Conservation (phyloP, 1,140 invertebrate genomes). For the Drosophila ficusphila region DNA sequence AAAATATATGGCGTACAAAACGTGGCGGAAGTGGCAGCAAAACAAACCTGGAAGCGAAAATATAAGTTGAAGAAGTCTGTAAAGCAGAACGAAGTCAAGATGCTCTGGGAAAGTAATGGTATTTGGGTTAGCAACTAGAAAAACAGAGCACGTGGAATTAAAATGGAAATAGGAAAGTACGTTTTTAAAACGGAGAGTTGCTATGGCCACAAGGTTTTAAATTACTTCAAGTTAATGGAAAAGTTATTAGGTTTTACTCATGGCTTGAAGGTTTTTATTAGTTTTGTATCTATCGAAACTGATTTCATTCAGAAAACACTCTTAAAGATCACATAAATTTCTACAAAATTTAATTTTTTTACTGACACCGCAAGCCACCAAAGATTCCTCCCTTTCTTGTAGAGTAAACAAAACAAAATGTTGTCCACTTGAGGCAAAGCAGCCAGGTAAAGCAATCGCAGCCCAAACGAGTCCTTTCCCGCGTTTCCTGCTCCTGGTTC, state of each 20-base stretch:
- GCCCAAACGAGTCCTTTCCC: constrained; percentile 45
- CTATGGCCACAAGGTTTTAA: too few species aligned
- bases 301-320: too few species aligned
- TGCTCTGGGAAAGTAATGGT: not conserved
- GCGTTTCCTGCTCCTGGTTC: not conserved
- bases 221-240: too few species aligned
- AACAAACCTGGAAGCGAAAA: constrained; percentile 55
- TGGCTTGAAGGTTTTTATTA: too few species aligned
- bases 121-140: not conserved
- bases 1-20: constrained; percentile 59
- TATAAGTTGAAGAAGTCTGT: constrained; percentile 22
- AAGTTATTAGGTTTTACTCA: too few species aligned
- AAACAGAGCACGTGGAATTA: too few species aligned
- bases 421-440: constrained; percentile 64
- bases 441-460: constrained; percentile 35
- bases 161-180: too few species aligned
- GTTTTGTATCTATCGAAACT: too few species aligned
- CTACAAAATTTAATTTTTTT: too few species aligned
- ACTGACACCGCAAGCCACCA: too few species aligned
- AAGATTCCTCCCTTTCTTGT: not conserved
- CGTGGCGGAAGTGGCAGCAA: constrained; percentile 73
- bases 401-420: constrained; percentile 60
- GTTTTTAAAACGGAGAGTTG: too few species aligned
- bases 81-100: constrained; percentile 18
- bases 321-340: too few species aligned